These are phyloP conservation scores for Protaetia brevitarsis DNA, from an alignment of 1,140 invertebrate species.

Conservation along the genomic window DNA sequence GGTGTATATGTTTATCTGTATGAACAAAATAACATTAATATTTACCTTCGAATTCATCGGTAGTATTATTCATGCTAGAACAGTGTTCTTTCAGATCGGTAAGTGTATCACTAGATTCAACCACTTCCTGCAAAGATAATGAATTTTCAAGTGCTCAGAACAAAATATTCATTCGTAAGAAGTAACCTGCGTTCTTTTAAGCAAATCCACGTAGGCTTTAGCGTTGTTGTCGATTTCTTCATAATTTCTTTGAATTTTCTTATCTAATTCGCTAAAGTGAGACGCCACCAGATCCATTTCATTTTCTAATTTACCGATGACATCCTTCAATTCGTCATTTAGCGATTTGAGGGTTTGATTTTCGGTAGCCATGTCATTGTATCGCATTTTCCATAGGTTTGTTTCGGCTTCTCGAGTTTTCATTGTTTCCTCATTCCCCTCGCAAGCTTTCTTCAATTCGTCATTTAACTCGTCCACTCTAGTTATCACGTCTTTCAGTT, in stretches of 20 bases:
- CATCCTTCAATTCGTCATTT: background rate
- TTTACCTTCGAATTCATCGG: background rate
- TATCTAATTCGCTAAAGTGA: background rate
- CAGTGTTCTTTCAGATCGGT: background rate
- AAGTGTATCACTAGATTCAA: constrained; percentile 1
- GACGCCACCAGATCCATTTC: background rate
- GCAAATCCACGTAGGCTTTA: background rate
- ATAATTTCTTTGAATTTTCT: background rate
- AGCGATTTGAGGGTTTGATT: background rate
- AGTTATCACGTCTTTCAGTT: background rate
- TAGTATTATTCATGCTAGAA: background rate
- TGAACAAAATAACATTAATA: background rate
- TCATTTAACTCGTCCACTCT: background rate
- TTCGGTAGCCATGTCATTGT: background rate
- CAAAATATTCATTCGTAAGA: background rate
- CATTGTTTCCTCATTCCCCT: no score
- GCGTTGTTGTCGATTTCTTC: constrained; percentile 17
- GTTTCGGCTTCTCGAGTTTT: background rate
- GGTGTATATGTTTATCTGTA: background rate
- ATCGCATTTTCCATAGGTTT: background rate
- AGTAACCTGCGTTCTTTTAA: constrained; percentile 2
- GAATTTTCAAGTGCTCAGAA: background rate
- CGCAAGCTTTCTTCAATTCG: background rate
- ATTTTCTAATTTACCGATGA: background rate
- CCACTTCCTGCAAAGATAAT: constrained; percentile 14